Base-by-base conservation (phyloP, 2,797 vertebrate species). In the Pangasius mekongensis region DNA sequence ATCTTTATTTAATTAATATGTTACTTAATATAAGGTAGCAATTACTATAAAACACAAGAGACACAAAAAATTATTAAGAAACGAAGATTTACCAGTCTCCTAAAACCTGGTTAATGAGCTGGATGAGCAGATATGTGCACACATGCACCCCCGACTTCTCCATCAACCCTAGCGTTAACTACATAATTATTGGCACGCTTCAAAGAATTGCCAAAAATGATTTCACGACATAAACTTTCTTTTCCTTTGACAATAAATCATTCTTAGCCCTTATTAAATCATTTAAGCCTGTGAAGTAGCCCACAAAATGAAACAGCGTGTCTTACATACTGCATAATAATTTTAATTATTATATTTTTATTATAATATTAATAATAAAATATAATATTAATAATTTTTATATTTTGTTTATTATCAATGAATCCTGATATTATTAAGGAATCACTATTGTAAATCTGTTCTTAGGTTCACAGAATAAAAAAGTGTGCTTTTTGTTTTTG, bases 21-120 rank as follows among this genome's bases (percentile, higher is more conserved):
- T 22, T 39, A 52, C 71, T n/a, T 49, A 52, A 30, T 52, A 18
- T 30, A 49, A 76, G 22, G 69, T 78, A 58, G 87, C 86, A 88
- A 73, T 87, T 39, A 9, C 6, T 52, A 52, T 77, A 49, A 49
- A 54, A 30, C 20, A 52, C 4, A 74, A 7, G 47, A 69, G 10
- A 5, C n/a, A 66, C 13, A 1, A 66, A 62, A 20, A 71, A 39
- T 22, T 71, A 20, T 20, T 43, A 24, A 77, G 64, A 82, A 77
- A 64, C 47, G 20, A 33, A n/a, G 71, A 83, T 49, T 76, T 47
- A 14, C 24, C 11, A 22, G 18, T 43, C 8, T 47, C 39, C 71
- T 74, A n/a, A 74, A 47, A 27, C 47, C 39, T 24, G 43, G 49
- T 76, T 76, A n/a, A 49, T 76, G 49, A 30, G 47, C 13, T 54